These are phyloP conservation scores for Phalacrocorax brasilianus DNA, from an alignment of 2,113 vertebrate genomes.

Conservation along the genomic window DNA sequence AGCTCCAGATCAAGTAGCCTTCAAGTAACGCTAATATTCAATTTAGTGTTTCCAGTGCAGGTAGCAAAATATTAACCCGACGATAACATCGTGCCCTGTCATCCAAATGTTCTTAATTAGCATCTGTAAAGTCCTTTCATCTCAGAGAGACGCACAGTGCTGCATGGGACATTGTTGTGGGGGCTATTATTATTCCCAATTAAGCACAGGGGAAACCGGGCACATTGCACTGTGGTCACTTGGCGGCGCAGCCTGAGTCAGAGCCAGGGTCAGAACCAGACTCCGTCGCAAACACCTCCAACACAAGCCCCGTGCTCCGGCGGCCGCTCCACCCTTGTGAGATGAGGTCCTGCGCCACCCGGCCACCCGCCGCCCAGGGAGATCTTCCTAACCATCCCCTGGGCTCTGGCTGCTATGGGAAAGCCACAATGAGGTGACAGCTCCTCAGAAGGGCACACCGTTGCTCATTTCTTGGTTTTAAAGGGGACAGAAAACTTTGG, in stretches of 20 bases:
- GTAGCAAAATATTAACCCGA: background rate
- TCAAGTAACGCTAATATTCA: background rate
- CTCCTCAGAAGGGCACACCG: background rate
- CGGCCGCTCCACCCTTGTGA: rapidly evolving
- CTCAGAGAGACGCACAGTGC: background rate
- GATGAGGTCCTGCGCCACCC: background rate
- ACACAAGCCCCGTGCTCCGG: rapidly evolving
- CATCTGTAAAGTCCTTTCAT: background rate
- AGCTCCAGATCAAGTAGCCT: background rate
- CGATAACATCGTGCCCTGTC: background rate
- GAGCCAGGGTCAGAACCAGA: background rate
- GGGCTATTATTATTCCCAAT: constrained; percentile 10
- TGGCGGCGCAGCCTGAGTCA: background rate
- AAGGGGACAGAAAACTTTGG: rapidly evolving
- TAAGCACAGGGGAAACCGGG: background rate
- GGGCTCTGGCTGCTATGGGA: background rate
- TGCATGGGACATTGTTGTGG: background rate
- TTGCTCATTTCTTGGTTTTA: background rate
- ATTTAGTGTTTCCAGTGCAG: background rate
- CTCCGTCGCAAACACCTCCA: rapidly evolving
- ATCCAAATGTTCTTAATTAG: background rate
- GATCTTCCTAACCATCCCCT: background rate
- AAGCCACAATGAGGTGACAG: background rate
- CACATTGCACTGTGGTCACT: background rate
- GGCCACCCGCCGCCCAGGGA: background rate